Percentiles rank a stretch among this genome's conserved stretches.
phyloP scores from a whole-genome alignment of 2,113 vertebrate genomes.

The Ceuthmochares aereus region DNA sequence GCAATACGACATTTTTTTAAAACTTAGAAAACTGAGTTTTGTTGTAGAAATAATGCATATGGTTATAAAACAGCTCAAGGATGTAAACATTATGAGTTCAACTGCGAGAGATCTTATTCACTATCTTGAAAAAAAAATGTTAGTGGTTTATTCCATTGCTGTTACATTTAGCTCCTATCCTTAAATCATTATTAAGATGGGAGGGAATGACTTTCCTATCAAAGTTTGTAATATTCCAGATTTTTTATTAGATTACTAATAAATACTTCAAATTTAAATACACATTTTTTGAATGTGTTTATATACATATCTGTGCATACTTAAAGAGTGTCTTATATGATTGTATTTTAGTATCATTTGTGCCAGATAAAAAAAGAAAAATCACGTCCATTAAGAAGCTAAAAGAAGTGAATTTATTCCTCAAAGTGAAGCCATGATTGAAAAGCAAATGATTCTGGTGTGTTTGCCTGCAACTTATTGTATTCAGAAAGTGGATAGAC shows the following conservation, averaged over 20 bases:
- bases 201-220: background rate
- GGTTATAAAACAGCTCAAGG: background rate
- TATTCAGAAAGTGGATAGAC: background rate
- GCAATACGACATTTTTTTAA: background rate
- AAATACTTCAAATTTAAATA: background rate
- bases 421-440: background rate
- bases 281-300: background rate
- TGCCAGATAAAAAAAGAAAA: background rate
- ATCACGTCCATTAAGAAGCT: background rate
- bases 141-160: background rate
- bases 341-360: background rate
- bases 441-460: background rate
- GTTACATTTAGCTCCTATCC: background rate
- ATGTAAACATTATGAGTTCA: background rate
- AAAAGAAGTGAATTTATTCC: background rate
- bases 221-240: background rate
- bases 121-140: background rate
- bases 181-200: background rate
- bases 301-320: background rate
- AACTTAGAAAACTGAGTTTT: background rate
- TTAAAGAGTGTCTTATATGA: accelerated
- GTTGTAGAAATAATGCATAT: background rate
- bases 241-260: background rate
- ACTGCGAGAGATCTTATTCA: background rate
- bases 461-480: background rate